These are phyloP conservation scores for Lucifuga dentata DNA, from an alignment of 2,113 vertebrate genomes.

Conservation along the genomic window DNA sequence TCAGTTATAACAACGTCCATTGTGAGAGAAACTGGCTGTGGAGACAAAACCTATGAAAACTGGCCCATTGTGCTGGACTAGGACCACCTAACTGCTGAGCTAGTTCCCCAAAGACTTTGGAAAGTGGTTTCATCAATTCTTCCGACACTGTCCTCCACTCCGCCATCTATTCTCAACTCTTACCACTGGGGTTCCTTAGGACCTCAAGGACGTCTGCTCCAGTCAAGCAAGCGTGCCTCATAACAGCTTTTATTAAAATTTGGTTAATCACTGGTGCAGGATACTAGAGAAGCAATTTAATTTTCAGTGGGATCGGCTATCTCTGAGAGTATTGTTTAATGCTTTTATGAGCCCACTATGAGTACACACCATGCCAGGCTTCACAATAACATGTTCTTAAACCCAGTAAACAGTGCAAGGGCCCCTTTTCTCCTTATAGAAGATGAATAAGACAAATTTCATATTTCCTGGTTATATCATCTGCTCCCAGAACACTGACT, in stretches of 20 bases:
- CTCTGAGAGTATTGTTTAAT: too few species aligned
- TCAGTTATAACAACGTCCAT: constrained; percentile 61
- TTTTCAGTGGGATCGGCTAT: constrained; percentile 6
- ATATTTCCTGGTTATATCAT: too few species aligned
- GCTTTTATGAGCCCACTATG: neutral
- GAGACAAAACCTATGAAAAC: constrained; percentile 44
- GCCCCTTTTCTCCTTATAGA: too few species aligned
- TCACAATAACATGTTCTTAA: too few species aligned
- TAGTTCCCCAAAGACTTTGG: neutral
- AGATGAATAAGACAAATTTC: too few species aligned
- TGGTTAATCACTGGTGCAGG: neutral
- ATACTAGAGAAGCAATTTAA: constrained; percentile 5
- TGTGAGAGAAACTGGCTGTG: constrained; percentile 54
- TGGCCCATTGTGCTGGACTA: constrained; percentile 46
- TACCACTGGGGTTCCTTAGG: constrained; percentile 72
- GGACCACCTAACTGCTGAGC: constrained; percentile 17
- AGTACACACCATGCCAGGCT: too few species aligned
- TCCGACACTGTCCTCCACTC: constrained; percentile 44
- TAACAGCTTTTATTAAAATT: constrained; percentile 20
- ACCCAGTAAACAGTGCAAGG: too few species aligned
- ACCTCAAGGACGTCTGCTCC: constrained; percentile 78
- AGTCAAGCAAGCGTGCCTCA: constrained; percentile 13
- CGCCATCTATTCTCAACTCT: constrained; percentile 40
- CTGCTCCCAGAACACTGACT: neutral
- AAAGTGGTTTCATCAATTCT: constrained; percentile 43